Conservation (phyloP, 2,113 vertebrate genomes). For the Equus przewalskii region DNA sequence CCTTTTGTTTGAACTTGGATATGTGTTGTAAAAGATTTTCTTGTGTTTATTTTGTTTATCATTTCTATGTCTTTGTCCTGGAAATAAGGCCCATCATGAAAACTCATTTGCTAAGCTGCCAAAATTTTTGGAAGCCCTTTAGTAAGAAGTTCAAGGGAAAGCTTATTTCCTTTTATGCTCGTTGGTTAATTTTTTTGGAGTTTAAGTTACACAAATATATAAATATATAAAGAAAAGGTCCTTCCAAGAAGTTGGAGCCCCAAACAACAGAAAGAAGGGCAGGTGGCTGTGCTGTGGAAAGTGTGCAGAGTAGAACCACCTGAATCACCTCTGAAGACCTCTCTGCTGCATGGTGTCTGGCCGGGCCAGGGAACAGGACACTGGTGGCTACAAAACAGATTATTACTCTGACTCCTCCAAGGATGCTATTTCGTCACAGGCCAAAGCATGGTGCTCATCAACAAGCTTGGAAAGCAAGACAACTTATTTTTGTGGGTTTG, state of each 20-base stretch:
- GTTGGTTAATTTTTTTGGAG: neutral
- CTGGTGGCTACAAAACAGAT: neutral
- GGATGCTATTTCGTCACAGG: neutral
- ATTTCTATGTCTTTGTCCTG: conserved; percentile 15
- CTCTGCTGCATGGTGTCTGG: neutral
- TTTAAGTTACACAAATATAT: neutral
- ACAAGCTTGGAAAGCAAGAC: neutral
- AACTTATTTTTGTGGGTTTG: neutral
- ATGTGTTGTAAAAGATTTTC: neutral
- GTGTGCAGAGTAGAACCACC: neutral
- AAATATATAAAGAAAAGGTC: neutral
- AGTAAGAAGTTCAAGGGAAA: neutral
- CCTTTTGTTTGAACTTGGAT: neutral
- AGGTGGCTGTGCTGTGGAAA: accelerated
- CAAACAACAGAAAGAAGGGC: neutral
- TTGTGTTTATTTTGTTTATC: neutral
- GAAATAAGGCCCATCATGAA: neutral
- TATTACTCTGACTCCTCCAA: neutral
- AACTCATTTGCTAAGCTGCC: neutral
- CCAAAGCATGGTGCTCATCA: neutral
- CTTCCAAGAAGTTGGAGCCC: neutral
- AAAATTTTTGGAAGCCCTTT: neutral
- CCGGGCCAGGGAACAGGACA: neutral
- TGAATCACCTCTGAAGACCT: neutral
- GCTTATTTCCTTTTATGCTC: neutral